Evolutionary conservation across 2,888 invertebrate species (phyloP).

Genomic region (Lydus trimaculatus): DNA sequence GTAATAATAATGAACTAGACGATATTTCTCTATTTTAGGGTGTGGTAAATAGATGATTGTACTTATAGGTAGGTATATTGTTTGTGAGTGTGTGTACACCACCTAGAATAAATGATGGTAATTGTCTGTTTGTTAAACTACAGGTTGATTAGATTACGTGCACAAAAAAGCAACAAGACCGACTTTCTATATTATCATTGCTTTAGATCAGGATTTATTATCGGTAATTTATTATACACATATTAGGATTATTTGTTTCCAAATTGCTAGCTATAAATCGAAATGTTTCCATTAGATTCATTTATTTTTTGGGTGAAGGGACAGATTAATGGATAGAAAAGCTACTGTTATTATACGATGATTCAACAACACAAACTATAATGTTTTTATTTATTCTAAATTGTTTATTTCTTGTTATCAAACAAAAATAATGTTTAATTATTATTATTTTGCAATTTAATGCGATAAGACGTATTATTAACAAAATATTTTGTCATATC

Average conservation of each 20-base stretch:
- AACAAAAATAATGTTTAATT: neutral
- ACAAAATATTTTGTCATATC: neutral
- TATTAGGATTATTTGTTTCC: neutral
- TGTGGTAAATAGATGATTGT: neutral
- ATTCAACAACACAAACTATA: neutral
- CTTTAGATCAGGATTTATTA: neutral
- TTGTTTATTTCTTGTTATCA: neutral
- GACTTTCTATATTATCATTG: too few species aligned
- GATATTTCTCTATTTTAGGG: neutral
- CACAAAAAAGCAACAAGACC: neutral
- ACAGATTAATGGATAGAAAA: neutral
- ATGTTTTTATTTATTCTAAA: neutral
- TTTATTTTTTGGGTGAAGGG: neutral
- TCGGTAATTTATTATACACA: neutral
- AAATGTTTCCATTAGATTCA: neutral
- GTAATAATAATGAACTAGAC: neutral
- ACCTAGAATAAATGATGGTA: neutral
- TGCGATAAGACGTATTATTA: too few species aligned
- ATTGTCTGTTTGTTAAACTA: neutral
- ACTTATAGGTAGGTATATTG: neutral
- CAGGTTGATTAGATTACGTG: neutral
- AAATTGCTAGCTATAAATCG: neutral
- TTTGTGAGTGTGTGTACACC: too few species aligned
- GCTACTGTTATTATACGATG: neutral
- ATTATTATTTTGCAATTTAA: neutral